Evolutionary conservation across 2,797 vertebrate species (phyloP).

Genomic region (Cephalopachus bancanus): DNA sequence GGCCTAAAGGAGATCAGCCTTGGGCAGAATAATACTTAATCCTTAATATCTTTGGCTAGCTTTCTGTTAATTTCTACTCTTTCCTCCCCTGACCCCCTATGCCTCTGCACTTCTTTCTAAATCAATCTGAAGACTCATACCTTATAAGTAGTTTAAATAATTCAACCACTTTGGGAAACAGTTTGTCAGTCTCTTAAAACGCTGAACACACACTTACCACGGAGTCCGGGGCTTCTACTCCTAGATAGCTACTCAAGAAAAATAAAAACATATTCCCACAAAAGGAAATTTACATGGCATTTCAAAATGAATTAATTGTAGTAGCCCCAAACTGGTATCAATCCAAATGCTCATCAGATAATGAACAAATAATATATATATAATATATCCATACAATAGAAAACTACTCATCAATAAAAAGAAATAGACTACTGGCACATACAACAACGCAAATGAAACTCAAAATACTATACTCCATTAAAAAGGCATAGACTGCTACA

Average conservation of each 20-base stretch:
- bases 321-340: neutral
- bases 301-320: neutral
- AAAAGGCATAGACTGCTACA: neutral
- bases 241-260: neutral
- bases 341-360: neutral
- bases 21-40: neutral
- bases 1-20: neutral
- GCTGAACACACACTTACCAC: neutral
- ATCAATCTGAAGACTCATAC: neutral
- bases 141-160: neutral
- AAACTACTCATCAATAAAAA: neutral
- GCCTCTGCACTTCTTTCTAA: neutral
- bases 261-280: neutral
- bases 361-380: neutral
- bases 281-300: neutral
- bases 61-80: neutral
- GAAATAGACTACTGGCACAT: neutral
- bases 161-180: neutral
- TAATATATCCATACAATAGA: neutral
- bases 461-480: neutral
- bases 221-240: neutral
- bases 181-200: conserved; percentile 10
- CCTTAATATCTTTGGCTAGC: neutral
- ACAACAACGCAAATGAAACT: neutral
- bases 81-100: neutral